Evolutionary conservation across 2,797 vertebrate genomes (phyloP).

Genomic region (Sitta carolinensis): DNA sequence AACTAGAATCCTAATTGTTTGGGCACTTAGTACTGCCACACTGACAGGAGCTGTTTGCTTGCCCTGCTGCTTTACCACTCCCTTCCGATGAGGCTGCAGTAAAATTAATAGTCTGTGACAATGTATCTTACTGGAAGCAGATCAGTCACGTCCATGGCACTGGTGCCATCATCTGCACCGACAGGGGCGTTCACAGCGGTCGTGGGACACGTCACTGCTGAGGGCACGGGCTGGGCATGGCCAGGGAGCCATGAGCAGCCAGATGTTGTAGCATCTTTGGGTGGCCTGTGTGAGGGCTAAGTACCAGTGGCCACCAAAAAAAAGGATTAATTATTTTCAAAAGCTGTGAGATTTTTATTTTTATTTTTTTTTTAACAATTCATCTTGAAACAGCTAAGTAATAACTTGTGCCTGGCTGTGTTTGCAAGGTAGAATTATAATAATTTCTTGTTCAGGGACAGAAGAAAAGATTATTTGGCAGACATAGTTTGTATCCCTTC

Average conservation of each 20-base stretch:
- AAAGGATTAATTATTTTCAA: not conserved
- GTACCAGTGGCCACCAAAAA: not conserved
- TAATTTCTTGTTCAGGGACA: not conserved
- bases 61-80: slow-evolving; percentile 19
- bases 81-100: slow-evolving; percentile 70
- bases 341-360: not conserved
- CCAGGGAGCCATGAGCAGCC: not conserved
- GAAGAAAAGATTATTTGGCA: slow-evolving; percentile 21
- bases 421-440: slow-evolving; percentile 22
- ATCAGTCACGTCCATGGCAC: not conserved
- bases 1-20: not conserved
- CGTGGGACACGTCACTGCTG: not conserved
- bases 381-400: not conserved
- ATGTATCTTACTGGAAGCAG: slow-evolving; percentile 59
- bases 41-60: not conserved
- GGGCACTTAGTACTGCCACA: not conserved
- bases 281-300: not conserved
- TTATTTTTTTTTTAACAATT: not conserved
- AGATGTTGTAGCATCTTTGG: not conserved
- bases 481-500: not conserved
- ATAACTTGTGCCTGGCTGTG: not conserved
- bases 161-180: not conserved
- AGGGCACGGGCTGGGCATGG: not conserved
- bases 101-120: slow-evolving; percentile 77
- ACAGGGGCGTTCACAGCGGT: not conserved